Percentiles rank a stretch among this genome's conserved stretches.
phyloP scores from a whole-genome alignment of 2,797 vertebrate species.

The Sebastes kiyomatsui region DNA sequence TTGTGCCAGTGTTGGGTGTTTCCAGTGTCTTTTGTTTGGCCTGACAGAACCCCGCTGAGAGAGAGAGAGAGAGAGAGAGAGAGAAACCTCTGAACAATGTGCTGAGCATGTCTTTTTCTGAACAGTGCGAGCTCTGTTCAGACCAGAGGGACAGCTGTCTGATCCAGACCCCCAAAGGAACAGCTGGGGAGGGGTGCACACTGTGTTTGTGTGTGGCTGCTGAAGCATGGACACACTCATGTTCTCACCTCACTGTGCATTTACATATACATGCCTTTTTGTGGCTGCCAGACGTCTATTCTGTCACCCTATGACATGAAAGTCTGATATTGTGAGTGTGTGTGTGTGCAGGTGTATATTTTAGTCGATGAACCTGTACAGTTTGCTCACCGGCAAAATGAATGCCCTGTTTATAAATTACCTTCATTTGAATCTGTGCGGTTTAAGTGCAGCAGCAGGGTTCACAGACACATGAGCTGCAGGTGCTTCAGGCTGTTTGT shows the following conservation, averaged over 20 bases:
- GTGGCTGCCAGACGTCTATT: slow-evolving; percentile 1
- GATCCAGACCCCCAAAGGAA: slow-evolving; percentile 75
- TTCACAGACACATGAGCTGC: background rate
- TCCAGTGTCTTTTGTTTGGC: slow-evolving; percentile 75
- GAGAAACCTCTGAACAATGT: slow-evolving; percentile 72
- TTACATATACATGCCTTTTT: slow-evolving; percentile 22
- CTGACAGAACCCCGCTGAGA: slow-evolving; percentile 65
- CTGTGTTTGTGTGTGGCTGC: slow-evolving; percentile 58
- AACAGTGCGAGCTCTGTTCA: slow-evolving; percentile 82
- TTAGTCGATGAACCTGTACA: background rate
- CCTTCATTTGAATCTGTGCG: slow-evolving; percentile 36
- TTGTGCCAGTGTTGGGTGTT: slow-evolving; percentile 70
- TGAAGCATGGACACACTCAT: slow-evolving; percentile 41
- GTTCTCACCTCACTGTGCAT: slow-evolving; percentile 35
- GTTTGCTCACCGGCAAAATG: background rate
- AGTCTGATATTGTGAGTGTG: background rate
- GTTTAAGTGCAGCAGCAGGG: background rate
- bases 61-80: slow-evolving; percentile 8
- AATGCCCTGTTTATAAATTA: background rate
- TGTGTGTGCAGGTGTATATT: slow-evolving; percentile 5
- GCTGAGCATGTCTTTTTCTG: slow-evolving; percentile 73
- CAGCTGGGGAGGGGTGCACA: slow-evolving; percentile 75
- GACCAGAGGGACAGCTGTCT: slow-evolving; percentile 78
- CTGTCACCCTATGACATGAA: background rate
- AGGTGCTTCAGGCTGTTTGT: slow-evolving; percentile 14